Conservation (phyloP, 1,140 invertebrate species). For the Camponotus floridanus region DNA sequence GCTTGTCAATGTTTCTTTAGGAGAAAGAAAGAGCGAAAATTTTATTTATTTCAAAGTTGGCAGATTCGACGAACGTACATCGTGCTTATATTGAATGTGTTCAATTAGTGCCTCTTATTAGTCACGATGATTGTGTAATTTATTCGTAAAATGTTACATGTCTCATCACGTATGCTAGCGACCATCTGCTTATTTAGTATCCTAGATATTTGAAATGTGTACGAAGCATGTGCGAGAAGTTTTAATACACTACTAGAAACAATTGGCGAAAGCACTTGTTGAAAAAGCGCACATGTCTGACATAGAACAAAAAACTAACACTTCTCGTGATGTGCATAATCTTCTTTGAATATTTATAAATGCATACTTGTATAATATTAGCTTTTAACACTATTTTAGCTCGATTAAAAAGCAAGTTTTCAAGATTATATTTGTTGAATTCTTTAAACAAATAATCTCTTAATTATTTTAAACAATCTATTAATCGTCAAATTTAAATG, state of each 20-base stretch:
- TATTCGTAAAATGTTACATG: slow-evolving; percentile 27
- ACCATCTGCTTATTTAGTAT: slow-evolving; percentile 51
- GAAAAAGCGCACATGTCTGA: too few relatives aligned
- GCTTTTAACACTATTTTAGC: background rate
- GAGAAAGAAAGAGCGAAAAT: background rate
- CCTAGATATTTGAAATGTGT: slow-evolving; percentile 30
- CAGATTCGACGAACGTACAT: background rate
- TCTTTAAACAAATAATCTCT: background rate
- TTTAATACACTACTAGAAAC: slow-evolving; percentile 15
- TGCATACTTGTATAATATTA: background rate
- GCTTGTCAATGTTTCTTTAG: background rate
- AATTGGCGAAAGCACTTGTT: slow-evolving; percentile 21
- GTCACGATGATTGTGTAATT: slow-evolving; percentile 48
- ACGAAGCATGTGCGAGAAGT: background rate
- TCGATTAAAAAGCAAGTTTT: background rate
- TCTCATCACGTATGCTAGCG: background rate
- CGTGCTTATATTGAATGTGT: background rate
- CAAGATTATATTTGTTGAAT: background rate
- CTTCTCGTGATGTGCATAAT: background rate
- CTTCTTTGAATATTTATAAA: background rate
- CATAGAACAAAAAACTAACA: too few relatives aligned
- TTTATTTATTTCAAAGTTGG: background rate
- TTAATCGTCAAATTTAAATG: background rate
- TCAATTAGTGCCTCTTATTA: slow-evolving; percentile 43
- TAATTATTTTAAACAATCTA: background rate